Base-by-base conservation (phyloP, 2,888 invertebrate species). In the Acanthosepion esculentum region DNA sequence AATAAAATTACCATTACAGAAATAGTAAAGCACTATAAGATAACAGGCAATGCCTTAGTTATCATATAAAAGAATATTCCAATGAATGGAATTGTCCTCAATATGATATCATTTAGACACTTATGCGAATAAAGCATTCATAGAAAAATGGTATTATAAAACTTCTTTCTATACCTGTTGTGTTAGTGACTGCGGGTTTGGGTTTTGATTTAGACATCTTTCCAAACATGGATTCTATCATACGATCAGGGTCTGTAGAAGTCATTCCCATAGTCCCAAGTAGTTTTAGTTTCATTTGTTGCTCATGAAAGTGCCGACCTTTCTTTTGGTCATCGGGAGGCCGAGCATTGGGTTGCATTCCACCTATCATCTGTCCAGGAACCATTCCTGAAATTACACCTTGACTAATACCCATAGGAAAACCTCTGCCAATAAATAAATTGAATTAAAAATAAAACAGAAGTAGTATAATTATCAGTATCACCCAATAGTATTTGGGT, bases 171-270 rank as follows among this genome's bases (percentile, higher is more conserved):
- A 12, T n/a, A 78, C 78, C 78, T 78, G 78, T 78, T 78, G 48
- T 91, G 48, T 94, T 92, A 53, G 94, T 91, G 59, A 91, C 95
- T 23, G 94, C 93, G 15, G n/a, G 78, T 95, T 95, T 96, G 5
- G 95, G 95, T 95, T 95, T 95, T 15, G 95, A 95, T 94, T 95
- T 95, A 41, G 96, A 96, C 29, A 96, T 95, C 94, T 96, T 96
- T 33, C 96, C 96, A 95, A 97, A 97, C 95, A 97, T 96, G 41
- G 96, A 96, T 91, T 97, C 96, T 48, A 97, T 96, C 91, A 97
- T 95, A 50, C 96, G 96, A 94, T 96, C 96, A 26, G 97, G 96
- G 95, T 97, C 97, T 7, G 96, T 95, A 94, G 96, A 94, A 4
- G 94, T 94, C 5, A 95, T 95, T 20, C 95, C 95, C 23, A 96